Base-by-base conservation (phyloP, 2,797 vertebrate species). In the Esox lucius region DNA sequence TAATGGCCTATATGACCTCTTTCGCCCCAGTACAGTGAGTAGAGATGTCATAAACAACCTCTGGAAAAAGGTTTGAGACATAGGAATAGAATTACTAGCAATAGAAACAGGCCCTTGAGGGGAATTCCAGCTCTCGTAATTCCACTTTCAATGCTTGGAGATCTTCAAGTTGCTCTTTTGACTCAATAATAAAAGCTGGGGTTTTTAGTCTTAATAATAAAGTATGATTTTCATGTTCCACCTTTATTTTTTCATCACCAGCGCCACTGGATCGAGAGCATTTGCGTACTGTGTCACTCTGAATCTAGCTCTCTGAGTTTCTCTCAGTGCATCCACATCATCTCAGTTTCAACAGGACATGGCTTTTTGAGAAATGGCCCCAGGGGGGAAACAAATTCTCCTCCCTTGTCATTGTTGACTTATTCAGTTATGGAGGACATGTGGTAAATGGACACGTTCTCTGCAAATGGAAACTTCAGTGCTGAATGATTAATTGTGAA, bases 141-240 rank as follows among this genome's bases (percentile, higher is more conserved):
- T 56, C 1, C 22, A 56, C 9, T 22, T 56, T n/a, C 9, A 0
- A n/a, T 56, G 53, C 19, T 56, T 73, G 66, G 80, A 73, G 51
- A 70, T 71, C n/a, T 42, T 70, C 53, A 3, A 61, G 48, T 76
- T 28, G 72, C 79, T 70, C 59, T 64, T 70, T 64, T 70, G 70
- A 67, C 39, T 61, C 75, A 80, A 80, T 69, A 82, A 74, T 81
- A 85, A 83, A 78, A 87, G 78, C 79, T 78, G 78, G 81, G 78
- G 84, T 88, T 90, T 85, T 89, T 86, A 85, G 77, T 79, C 78
- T 91, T 83, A 93, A 93, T 93, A 93, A 93, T 93, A 93, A 93
- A 91, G 83, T 75, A 91, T 89, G 88, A 89, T 84, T 83, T 88
- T 74, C 78, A 81, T 62, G 79, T 80, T 86, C 67, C 62, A 72